Conservation (phyloP, 2,797 vertebrate species). For the Gephyroberyx darwinii region DNA sequence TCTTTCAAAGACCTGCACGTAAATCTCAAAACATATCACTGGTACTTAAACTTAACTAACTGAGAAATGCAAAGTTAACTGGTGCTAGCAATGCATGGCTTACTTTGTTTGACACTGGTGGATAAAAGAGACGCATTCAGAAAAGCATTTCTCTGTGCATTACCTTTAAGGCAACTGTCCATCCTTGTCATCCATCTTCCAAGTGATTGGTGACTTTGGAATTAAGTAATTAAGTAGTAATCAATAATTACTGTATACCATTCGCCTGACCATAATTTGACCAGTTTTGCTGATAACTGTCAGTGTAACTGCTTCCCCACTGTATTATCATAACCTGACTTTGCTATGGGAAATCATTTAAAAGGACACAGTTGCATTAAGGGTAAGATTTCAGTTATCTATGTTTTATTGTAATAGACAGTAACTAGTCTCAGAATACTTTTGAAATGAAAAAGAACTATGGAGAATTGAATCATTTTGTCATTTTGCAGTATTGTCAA, state of each 20-base stretch:
- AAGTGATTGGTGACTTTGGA: constrained; percentile 34
- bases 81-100: constrained; percentile 74
- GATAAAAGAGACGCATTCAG: constrained; percentile 80
- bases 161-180: constrained; percentile 80
- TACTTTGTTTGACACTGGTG: constrained; percentile 70
- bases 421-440: constrained; percentile 40
- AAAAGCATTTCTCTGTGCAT: constrained; percentile 70
- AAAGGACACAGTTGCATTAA: constrained; percentile 76
- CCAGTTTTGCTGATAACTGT: constrained; percentile 16
- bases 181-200: constrained; percentile 50
- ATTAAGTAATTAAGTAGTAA: constrained; percentile 35
- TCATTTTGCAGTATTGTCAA: constrained; percentile 99
- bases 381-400: constrained; percentile 67
- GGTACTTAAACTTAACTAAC: constrained; percentile 48
- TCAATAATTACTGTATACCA: constrained; percentile 7
- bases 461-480: constrained; percentile 84
- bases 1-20: constrained; percentile 61
- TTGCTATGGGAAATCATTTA: constrained; percentile 29
- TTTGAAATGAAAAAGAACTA: constrained; percentile 28
- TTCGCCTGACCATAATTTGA: constrained; percentile 31
- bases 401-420: constrained; percentile 37
- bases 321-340: constrained; percentile 23
- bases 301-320: background rate
- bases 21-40: constrained; percentile 57
- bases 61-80: constrained; percentile 54